Evolutionary conservation across 2,113 vertebrate genomes (phyloP).

Genomic region (Tachuris rubrigastra): DNA sequence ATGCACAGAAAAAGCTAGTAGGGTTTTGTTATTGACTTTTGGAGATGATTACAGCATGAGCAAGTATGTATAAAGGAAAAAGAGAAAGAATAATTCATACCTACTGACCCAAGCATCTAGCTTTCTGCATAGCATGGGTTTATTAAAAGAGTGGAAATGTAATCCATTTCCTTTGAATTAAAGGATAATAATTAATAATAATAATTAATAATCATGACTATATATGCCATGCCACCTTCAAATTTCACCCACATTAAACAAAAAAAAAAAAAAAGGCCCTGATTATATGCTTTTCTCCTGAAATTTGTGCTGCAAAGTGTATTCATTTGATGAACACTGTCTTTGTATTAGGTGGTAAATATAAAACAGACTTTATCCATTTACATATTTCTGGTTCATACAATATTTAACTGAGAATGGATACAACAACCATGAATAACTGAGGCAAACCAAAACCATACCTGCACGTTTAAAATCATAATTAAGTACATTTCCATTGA

Average conservation of each 20-base stretch:
- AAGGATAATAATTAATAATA: neutral
- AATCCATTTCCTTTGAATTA: neutral
- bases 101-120: neutral
- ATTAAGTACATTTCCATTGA: neutral
- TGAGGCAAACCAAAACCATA: neutral
- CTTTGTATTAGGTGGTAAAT: neutral
- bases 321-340: neutral
- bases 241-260: neutral
- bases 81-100: neutral
- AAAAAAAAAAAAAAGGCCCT: neutral
- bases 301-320: neutral
- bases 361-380: neutral
- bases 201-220: too few species aligned
- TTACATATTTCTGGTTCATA: neutral
- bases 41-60: neutral
- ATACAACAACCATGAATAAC: neutral
- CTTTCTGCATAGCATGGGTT: neutral
- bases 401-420: neutral
- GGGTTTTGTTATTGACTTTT: neutral
- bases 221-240: neutral
- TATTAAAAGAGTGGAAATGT: neutral
- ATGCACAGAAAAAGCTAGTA: neutral
- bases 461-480: neutral
- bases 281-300: neutral
- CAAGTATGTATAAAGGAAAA: neutral